These are phyloP conservation scores for Proisotoma minuta DNA, from an alignment of 2,888 invertebrate genomes.

Conservation along the genomic window DNA sequence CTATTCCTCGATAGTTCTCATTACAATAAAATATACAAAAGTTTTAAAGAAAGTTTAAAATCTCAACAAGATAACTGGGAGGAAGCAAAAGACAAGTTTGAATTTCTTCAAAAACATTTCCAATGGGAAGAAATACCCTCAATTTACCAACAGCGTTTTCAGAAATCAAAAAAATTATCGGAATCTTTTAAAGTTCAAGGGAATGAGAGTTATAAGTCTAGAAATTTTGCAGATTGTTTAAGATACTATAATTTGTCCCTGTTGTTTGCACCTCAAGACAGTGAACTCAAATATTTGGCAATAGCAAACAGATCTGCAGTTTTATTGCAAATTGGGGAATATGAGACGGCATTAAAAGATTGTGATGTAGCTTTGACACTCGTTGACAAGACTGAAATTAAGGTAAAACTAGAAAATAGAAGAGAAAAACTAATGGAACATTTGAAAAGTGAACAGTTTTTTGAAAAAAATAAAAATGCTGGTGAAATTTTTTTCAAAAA, in stretches of 20 bases:
- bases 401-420: background rate
- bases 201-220: background rate
- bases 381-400: background rate
- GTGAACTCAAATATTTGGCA: background rate
- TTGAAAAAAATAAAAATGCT: no score
- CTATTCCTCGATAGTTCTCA: no score
- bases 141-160: no score
- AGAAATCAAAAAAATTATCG: background rate
- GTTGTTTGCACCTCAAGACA: background rate
- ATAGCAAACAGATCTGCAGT: background rate
- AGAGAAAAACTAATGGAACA: no score
- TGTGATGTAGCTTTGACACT: background rate
- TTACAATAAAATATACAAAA: no score
- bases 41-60: no score
- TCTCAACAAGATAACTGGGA: no score
- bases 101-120: no score
- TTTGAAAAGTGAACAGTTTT: no score
- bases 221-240: background rate
- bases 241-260: background rate
- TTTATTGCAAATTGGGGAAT: background rate
- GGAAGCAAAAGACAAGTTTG: no score
- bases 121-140: no score
- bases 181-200: background rate
- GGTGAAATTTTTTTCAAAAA: no score
- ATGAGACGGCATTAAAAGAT: background rate